phyloP scores from a whole-genome alignment of 2,888 invertebrate genomes.

The Creontiades dilutus region DNA sequence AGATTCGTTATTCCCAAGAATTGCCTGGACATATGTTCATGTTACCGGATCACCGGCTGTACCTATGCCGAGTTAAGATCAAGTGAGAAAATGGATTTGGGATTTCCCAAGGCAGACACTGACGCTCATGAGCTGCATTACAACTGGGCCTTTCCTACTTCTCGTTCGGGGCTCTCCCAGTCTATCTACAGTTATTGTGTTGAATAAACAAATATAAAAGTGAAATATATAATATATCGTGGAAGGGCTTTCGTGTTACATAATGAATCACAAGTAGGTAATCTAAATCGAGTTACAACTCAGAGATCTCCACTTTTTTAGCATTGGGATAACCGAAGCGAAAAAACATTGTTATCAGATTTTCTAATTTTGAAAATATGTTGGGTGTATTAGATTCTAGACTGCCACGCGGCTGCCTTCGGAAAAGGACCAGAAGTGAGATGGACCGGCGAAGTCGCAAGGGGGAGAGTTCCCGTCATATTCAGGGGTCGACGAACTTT shows the following conservation, averaged over 20 bases:
- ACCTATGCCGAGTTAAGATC: not conserved
- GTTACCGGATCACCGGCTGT: too few relatives aligned
- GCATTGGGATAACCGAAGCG: too few relatives aligned
- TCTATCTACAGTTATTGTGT: not conserved
- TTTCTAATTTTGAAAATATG: too few relatives aligned
- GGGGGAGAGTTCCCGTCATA: constrained; percentile 34
- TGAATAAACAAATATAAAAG: too few relatives aligned
- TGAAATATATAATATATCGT: too few relatives aligned
- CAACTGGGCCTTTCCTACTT: not conserved
- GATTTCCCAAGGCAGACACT: not conserved
- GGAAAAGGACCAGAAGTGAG: not conserved
- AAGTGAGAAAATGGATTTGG: not conserved
- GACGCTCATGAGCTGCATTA: not conserved
- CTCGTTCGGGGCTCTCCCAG: not conserved
- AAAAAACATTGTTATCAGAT: too few relatives aligned
- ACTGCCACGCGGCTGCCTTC: not conserved
- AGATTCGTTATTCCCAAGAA: constrained; percentile 18
- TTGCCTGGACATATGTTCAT: too few relatives aligned
- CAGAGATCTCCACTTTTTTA: too few relatives aligned
- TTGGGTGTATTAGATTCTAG: not conserved
- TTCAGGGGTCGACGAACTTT: constrained; percentile 57
- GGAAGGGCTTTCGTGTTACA: too few relatives aligned
- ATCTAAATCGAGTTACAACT: too few relatives aligned
- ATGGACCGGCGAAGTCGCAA: not conserved
- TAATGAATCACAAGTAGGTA: too few relatives aligned